Evolutionary conservation across 1,140 invertebrate genomes (phyloP), one percentile per base, ranked within the genome.

Genomic region (Gonatopus flavifemur): DNA sequence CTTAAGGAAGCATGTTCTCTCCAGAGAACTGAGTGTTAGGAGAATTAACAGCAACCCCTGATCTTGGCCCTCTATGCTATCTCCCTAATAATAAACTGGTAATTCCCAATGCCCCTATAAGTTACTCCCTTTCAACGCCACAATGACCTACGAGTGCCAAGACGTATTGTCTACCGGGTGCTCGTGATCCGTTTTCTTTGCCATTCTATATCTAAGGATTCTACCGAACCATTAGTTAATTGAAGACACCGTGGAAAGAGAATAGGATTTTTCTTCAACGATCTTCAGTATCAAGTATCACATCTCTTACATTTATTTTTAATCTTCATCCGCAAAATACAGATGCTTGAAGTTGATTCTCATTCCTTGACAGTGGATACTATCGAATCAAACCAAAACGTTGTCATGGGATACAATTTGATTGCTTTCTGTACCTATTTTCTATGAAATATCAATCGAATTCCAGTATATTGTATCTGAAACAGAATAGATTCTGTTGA

Each of bases 91-190:
- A 76, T 78, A 77, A 77, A 77, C 74, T 73, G 70, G 69, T 73
- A 72, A 78, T 78, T 77, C 76, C 76, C 76, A 76, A 76, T 77
- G 74, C 72, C 69, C 65, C 71, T 74, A 78, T 78, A 78, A 78
- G 64, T 78, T 76, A 77, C 74, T 76, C 72, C 72, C 70, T 76
- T 76, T 76, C 73, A 72, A 66, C 71, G 58, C 62, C 67, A 64
- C 67, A 73, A 73, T 75, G 69, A 76, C 67, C 72, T 74, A 69
- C 65, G 69, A 70, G 60, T 60, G 57, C 53, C 52, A 58, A 68
- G 57, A 67, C 57, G 53, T 65, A 65, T 67, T 54, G 50, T 60
- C 52, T 67, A 60, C 41, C 53, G 62, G 63, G 56, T 66, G 57
- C 49, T 45, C 52, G 48, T 36, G 50, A 52, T 64, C 52, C 42